Base-by-base conservation (phyloP, 2,888 invertebrate genomes). In the Drosophila paramelanica region DNA sequence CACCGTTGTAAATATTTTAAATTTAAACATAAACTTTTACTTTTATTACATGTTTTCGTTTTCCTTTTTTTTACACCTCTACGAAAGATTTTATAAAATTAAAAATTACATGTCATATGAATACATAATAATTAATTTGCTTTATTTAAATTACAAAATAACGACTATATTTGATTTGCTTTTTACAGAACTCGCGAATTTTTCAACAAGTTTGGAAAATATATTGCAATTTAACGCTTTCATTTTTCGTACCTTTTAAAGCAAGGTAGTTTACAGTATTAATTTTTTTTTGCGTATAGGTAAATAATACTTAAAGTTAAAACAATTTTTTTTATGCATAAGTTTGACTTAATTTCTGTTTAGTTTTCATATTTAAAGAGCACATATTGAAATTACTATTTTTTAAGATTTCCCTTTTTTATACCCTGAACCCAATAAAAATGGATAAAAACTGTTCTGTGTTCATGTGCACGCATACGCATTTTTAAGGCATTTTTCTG, bases 121-220 rank as follows among this genome's bases (percentile, higher is more conserved):
- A 67, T 61, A 73, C 45, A 65, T 80, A 81, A 81, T 76, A 79
- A 82, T 81, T 81, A 81, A 78, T 59, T 73, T 71, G 65, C 46
- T 71, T 84, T 50, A 49, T 74, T 88, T 88, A 86, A 87, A 89
- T 89, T 89, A 85, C 71, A 89, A 80, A 87, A 88, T 86, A 89
- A 86, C 86, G 89, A 86, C 86, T 86, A 86, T 83, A 80, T 83
- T 88, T 89, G 83, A 87, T 79, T 77, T 88, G 87, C 80, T 77
- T 85, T 64, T 83, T 81, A 81, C 76, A 88, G 85, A 83, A 85
- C 73, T 72, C 73, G 70, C 77, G 75, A 77, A 74, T 72, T 67
- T 73, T 62, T 75, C 74, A 74, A 73, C 73, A 83, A 86, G 65
- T 83, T 74, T 72, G 58, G 69, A 88, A 70, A 82, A 71, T 68